Evolutionary conservation across 2,113 vertebrate species (phyloP).

Genomic region (Oryzias woworae): DNA sequence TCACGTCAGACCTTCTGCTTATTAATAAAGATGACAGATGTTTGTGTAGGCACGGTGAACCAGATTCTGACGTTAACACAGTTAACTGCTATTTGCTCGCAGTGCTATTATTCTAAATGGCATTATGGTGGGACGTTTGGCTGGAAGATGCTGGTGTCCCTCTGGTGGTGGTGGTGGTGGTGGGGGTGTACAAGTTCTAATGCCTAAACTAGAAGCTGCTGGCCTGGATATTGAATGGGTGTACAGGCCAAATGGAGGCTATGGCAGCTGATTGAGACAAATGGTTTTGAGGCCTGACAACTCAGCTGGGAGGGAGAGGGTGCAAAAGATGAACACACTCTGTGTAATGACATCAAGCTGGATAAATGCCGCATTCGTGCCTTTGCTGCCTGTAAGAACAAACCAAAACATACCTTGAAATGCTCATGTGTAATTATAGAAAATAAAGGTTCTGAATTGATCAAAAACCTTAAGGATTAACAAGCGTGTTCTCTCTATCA

Average conservation of each 20-base stretch:
- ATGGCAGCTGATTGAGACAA: conserved; percentile 69
- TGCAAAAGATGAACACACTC: conserved; percentile 53
- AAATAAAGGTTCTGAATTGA: conserved; percentile 10
- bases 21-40: conserved; percentile 77
- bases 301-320: conserved; percentile 41
- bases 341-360: conserved; percentile 56
- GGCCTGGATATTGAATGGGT: conserved; percentile 64
- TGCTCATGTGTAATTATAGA: background rate
- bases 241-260: conserved; percentile 59
- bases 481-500: conserved; percentile 13
- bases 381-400: conserved; percentile 37
- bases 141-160: conserved; percentile 40
- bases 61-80: conserved; percentile 72
- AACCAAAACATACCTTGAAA: conserved; percentile 33
- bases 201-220: conserved; percentile 54
- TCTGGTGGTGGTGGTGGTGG: conserved; percentile 15
- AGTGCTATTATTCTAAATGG: conserved; percentile 77
- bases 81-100: conserved; percentile 75
- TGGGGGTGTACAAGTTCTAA: conserved; percentile 46
- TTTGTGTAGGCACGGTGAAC: conserved; percentile 45
- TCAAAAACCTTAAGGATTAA: conserved; percentile 36
- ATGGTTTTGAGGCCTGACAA: conserved; percentile 57
- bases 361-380: conserved; percentile 61
- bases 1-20: conserved; percentile 61
- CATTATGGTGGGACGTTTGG: conserved; percentile 66